A percentile compares a stretch with the other conserved stretches of the same genome.
Conservation (phyloP, 2,113 vertebrate species). For the Plotosus lineatus region DNA sequence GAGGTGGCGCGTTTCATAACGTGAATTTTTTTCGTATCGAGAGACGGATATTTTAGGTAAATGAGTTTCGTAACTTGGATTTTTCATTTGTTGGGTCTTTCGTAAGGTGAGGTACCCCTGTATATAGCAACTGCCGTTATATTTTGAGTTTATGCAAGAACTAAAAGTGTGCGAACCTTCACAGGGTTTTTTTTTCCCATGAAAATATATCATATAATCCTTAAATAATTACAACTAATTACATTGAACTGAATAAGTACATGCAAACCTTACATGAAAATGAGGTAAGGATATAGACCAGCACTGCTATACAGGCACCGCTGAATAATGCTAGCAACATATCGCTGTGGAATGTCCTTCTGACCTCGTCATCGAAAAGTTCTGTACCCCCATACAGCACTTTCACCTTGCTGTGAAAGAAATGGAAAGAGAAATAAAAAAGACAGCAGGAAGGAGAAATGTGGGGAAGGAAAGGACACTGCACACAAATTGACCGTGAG, state of each 20-base stretch:
- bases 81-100: too few species aligned
- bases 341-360: conserved; percentile 93
- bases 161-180: too few species aligned
- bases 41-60: too few species aligned
- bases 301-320: conserved; percentile 86
- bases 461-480: not conserved
- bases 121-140: too few species aligned
- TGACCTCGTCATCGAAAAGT: conserved; percentile 94
- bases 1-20: too few species aligned
- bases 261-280: conserved; percentile 82
- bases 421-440: not conserved
- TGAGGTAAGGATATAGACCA: conserved; percentile 93
- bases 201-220: not conserved
- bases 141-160: too few species aligned
- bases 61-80: too few species aligned
- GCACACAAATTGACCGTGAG: not conserved
- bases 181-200: too few species aligned
- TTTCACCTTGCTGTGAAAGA: conserved; percentile 84
- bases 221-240: not conserved
- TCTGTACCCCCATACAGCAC: conserved; percentile 94
- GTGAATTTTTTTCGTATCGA: too few species aligned
- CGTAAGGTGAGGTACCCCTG: too few species aligned
- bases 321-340: conserved; percentile 95
- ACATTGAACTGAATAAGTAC: not conserved
- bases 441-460: not conserved